Evolutionary conservation across 2,888 invertebrate species (phyloP).

Genomic region (Eledona agricola): DNA sequence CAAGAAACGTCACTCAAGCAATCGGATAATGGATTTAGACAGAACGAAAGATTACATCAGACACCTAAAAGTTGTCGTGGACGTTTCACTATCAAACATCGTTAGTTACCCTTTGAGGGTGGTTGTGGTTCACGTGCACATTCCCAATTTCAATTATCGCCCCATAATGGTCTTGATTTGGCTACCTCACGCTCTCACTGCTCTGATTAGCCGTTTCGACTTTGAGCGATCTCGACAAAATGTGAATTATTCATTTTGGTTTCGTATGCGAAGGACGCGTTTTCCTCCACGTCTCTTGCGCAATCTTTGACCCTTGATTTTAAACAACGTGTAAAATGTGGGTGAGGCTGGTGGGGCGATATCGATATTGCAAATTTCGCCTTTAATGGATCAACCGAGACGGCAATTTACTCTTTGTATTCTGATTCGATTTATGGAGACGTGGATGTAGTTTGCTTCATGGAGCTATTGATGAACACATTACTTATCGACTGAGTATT

Average conservation of each 20-base stretch:
- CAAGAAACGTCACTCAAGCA: too few relatives aligned
- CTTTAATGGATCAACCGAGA: slow-evolving; percentile 13
- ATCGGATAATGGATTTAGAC: too few relatives aligned
- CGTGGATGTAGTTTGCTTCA: slow-evolving; percentile 5
- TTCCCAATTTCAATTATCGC: slow-evolving; percentile 9
- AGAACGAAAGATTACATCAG: too few relatives aligned
- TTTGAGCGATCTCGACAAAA: slow-evolving; percentile 26
- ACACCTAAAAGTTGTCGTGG: too few relatives aligned
- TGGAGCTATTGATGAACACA: slow-evolving; percentile 5
- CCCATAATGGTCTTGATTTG: slow-evolving; percentile 5
- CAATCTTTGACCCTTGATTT: slow-evolving; percentile 10
- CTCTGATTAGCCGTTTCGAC: slow-evolving; percentile 28
- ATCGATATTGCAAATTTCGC: slow-evolving; percentile 22
- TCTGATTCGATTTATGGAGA: slow-evolving; percentile 14
- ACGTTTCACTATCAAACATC: too few relatives aligned
- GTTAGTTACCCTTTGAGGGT: too few relatives aligned
- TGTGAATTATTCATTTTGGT: slow-evolving; percentile 26
- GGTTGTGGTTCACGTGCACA: neutral
- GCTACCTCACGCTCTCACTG: slow-evolving; percentile 12
- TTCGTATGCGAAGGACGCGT: slow-evolving; percentile 10
- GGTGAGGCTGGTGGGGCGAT: too few relatives aligned
- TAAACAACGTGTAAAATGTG: slow-evolving; percentile 4
- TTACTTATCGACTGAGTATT: too few relatives aligned
- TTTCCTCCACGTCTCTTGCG: slow-evolving; percentile 4
- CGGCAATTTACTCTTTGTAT: slow-evolving; percentile 6